Conservation (phyloP, 37 sponge, comb jelly and placozoan genomes). For the Amphimedon queenslandica region DNA sequence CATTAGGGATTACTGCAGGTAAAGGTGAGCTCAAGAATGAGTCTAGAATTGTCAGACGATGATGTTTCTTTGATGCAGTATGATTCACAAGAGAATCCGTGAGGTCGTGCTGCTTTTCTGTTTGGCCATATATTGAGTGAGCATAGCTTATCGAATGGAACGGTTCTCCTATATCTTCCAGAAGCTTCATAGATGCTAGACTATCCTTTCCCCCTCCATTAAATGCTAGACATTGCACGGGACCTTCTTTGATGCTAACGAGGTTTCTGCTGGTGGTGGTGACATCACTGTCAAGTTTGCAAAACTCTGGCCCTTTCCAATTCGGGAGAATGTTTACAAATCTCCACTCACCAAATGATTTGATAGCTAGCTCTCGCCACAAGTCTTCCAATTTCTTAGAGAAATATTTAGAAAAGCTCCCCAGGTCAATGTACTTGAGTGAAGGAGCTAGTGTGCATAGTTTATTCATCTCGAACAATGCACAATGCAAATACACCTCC, state of each 20-base stretch:
- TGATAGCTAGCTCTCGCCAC: too few species aligned
- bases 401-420: too few species aligned
- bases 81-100: background rate
- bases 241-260: conserved; percentile 25
- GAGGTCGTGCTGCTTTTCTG: background rate
- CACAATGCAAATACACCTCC: too few species aligned
- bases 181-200: too few species aligned
- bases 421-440: too few species aligned
- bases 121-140: conserved; percentile 8
- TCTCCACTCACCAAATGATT: background rate
- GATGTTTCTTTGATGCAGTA: too few species aligned
- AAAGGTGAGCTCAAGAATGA: background rate
- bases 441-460: too few species aligned
- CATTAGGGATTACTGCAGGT: background rate
- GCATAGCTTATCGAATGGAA: too few species aligned
- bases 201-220: too few species aligned
- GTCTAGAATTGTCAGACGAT: conserved; percentile 3
- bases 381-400: background rate
- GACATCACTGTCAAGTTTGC: background rate
- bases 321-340: conserved; percentile 20
- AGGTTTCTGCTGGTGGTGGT: background rate
- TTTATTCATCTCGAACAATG: too few species aligned
- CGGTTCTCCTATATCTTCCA: too few species aligned
- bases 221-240: too few species aligned
- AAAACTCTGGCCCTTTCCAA: background rate